These are phyloP conservation scores for Otus scops DNA, from an alignment of 2,797 vertebrate species.

Conservation along the genomic window DNA sequence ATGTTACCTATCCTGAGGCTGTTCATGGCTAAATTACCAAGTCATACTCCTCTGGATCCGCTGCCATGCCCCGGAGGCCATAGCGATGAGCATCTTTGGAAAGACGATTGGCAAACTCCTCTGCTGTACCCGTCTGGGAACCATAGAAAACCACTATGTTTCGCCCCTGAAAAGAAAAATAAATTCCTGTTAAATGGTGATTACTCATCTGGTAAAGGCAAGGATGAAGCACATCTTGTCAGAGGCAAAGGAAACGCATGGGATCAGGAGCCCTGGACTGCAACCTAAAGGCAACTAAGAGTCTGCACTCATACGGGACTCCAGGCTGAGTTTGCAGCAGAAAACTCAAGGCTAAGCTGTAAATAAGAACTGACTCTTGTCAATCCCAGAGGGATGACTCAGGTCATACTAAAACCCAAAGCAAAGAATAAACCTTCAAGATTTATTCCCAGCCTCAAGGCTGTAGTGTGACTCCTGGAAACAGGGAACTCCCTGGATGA, in stretches of 20 bases:
- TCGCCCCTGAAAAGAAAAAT: constrained; percentile 74
- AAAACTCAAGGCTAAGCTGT: neutral
- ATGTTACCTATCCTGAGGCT: neutral
- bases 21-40: constrained; percentile 79
- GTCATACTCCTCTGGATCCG: constrained; percentile 95
- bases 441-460: neutral
- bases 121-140: constrained; percentile 95
- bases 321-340: fast-evolving
- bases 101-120: constrained; percentile 94
- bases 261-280: neutral
- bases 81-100: constrained; percentile 97
- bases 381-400: neutral
- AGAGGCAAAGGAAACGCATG: neutral
- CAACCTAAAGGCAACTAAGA: neutral
- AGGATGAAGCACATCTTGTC: neutral
- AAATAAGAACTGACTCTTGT: neutral
- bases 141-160: constrained; percentile 97
- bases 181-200: neutral
- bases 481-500: neutral
- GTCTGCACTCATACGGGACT: fast-evolving
- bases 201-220: neutral
- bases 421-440: neutral
- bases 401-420: neutral
- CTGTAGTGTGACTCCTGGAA: neutral
- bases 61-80: constrained; percentile 93